A percentile compares a stretch with the other conserved stretches of the same genome.
These are phyloP conservation scores for Esox lucius DNA, from an alignment of 2,797 vertebrate species.

Conservation along the genomic window DNA sequence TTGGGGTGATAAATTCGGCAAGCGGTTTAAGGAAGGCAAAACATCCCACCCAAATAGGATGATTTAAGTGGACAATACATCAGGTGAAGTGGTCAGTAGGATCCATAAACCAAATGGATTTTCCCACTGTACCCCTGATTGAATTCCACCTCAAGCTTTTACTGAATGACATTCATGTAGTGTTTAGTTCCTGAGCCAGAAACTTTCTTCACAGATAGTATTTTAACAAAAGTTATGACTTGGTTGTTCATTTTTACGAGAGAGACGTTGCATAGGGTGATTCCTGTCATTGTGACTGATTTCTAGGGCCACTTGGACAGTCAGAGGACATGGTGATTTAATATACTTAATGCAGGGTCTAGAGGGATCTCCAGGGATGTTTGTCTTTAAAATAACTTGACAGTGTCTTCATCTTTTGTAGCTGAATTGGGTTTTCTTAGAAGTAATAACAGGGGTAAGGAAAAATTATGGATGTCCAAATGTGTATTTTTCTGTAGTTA, in stretches of 20 bases:
- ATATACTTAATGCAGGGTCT: background rate
- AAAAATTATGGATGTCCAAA: background rate
- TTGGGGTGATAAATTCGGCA: background rate
- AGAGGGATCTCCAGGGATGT: background rate
- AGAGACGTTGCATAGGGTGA: background rate
- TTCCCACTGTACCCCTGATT: conserved; percentile 27
- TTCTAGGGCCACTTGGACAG: background rate
- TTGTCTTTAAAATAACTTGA: background rate
- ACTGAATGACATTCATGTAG: background rate
- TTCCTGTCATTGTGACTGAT: background rate
- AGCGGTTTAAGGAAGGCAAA: background rate
- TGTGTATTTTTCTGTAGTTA: background rate
- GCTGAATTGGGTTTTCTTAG: background rate
- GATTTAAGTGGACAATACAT: background rate
- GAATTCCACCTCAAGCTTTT: conserved; percentile 34
- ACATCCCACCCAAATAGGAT: conserved; percentile 1
- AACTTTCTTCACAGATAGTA: background rate
- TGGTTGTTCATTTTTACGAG: background rate
- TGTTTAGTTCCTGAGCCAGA: background rate
- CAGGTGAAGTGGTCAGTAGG: conserved; percentile 5
- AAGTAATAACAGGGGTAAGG: background rate
- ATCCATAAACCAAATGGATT: conserved; percentile 35
- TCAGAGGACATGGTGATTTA: background rate
- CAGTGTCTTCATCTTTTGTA: background rate
- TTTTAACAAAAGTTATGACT: background rate